Conservation (phyloP, 2,888 invertebrate genomes). For the Caenorhabditis panamensis region DNA sequence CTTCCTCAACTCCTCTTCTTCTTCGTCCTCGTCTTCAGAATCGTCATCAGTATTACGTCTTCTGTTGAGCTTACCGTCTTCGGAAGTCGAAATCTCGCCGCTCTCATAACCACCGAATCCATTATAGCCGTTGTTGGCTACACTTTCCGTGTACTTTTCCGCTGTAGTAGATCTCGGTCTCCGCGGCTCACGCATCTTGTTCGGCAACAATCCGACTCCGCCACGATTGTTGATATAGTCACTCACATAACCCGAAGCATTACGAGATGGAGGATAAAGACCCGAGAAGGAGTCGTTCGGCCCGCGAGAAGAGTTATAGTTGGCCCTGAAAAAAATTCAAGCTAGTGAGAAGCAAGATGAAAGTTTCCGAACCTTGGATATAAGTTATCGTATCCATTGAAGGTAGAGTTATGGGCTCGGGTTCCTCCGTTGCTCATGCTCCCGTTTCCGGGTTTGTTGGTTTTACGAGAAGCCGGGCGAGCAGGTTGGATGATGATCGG, state of each 20-base stretch:
- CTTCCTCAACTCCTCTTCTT: slow-evolving; percentile 46
- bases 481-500: slow-evolving; percentile 34
- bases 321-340: slow-evolving; percentile 5
- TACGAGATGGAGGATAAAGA: slow-evolving; percentile 35
- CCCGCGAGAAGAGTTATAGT: slow-evolving; percentile 33
- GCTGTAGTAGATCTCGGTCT: slow-evolving; percentile 49
- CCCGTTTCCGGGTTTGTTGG: slow-evolving; percentile 3
- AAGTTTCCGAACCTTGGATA: slow-evolving; percentile 21
- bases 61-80: slow-evolving; percentile 1
- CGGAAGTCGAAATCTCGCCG: slow-evolving; percentile 38
- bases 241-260: slow-evolving; percentile 41
- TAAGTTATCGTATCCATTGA: slow-evolving; percentile 50
- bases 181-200: slow-evolving; percentile 40
- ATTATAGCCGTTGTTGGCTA: not conserved
- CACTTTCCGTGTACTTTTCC: slow-evolving; percentile 36
- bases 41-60: slow-evolving; percentile 12
- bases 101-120: slow-evolving; percentile 52
- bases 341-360: not conserved
- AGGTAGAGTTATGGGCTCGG: slow-evolving; percentile 44
- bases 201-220: slow-evolving; percentile 36
- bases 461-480: slow-evolving; percentile 28
- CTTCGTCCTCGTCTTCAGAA: slow-evolving; percentile 45
- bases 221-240: slow-evolving; percentile 49
- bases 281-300: slow-evolving; percentile 47
- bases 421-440: slow-evolving; percentile 29